phyloP scores from a whole-genome alignment of 2,888 invertebrate species.

The Tuta absoluta region DNA sequence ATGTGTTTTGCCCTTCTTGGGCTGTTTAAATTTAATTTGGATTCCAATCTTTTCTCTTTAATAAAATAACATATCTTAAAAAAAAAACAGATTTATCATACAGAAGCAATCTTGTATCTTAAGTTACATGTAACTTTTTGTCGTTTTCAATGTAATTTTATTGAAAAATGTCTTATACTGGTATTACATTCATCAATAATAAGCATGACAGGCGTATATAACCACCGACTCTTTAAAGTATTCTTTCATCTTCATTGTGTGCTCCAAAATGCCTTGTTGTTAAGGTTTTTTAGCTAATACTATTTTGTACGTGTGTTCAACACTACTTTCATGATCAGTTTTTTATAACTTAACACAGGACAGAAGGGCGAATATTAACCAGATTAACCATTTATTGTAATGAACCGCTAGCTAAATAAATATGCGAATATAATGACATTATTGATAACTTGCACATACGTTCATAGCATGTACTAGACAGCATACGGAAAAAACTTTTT shows the following conservation, averaged over 20 bases:
- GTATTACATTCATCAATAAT: too few relatives aligned
- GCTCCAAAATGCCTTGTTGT: conserved; percentile 34
- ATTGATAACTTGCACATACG: too few relatives aligned
- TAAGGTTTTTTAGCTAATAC: conserved; percentile 36
- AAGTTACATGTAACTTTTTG: neutral
- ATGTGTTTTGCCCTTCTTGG: neutral
- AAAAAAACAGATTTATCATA: conserved; percentile 23
- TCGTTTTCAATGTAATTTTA: neutral
- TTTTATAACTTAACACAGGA: neutral
- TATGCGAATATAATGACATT: too few relatives aligned
- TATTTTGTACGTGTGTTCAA: conserved; percentile 40
- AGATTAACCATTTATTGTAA: neutral
- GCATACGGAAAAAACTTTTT: too few relatives aligned
- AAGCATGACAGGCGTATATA: neutral
- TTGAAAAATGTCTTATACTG: neutral
- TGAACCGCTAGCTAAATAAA: too few relatives aligned
- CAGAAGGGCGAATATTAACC: neutral
- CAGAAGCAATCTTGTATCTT: conserved; percentile 23
- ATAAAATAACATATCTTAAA: conserved; percentile 43
- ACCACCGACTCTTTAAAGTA: conserved; percentile 13
- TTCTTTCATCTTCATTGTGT: conserved; percentile 24
- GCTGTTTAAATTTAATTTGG: conserved; percentile 32
- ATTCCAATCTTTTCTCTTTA: conserved; percentile 38
- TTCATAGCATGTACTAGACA: too few relatives aligned
- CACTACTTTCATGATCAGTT: conserved; percentile 31